A percentile compares a stretch with the other conserved stretches of the same genome.
Evolutionary conservation across 2,113 vertebrate species (phyloP).

Genomic region (Gnathonemus longibarbis): DNA sequence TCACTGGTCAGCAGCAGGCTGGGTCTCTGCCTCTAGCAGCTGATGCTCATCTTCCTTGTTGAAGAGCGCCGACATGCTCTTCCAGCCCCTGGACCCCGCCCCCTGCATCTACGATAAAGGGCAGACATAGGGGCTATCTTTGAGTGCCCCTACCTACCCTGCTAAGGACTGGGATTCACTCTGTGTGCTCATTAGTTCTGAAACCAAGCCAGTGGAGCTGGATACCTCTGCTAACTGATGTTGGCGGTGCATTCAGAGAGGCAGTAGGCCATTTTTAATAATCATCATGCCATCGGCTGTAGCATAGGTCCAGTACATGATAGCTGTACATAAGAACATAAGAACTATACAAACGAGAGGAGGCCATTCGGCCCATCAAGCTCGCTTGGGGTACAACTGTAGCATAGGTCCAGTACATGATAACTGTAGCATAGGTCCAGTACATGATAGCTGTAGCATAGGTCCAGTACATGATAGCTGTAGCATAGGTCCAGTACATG

Average conservation of each 20-base stretch:
- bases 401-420: no score
- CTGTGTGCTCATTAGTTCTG: not conserved
- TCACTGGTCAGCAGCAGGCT: conserved; percentile 75
- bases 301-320: not conserved
- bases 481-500: no score
- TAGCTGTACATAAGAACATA: no score
- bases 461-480: no score
- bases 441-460: no score
- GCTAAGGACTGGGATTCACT: not conserved
- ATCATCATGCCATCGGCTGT: not conserved
- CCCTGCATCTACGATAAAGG: conserved; percentile 72
- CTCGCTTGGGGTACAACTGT: no score
- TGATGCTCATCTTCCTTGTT: conserved; percentile 84
- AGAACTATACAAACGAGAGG: no score
- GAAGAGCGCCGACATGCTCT: conserved; percentile 77
- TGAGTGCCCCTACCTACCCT: not conserved
- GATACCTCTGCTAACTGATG: not conserved
- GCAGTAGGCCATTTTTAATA: not conserved
- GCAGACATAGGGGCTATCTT: not conserved
- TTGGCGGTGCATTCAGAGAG: not conserved
- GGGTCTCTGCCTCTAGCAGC: conserved; percentile 68
- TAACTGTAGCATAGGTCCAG: no score
- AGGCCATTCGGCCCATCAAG: no score
- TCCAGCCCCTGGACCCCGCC: conserved; percentile 76
- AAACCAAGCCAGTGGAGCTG: not conserved